Base-by-base conservation (phyloP, 2,888 invertebrate species). In the Tiliacea citrago region DNA sequence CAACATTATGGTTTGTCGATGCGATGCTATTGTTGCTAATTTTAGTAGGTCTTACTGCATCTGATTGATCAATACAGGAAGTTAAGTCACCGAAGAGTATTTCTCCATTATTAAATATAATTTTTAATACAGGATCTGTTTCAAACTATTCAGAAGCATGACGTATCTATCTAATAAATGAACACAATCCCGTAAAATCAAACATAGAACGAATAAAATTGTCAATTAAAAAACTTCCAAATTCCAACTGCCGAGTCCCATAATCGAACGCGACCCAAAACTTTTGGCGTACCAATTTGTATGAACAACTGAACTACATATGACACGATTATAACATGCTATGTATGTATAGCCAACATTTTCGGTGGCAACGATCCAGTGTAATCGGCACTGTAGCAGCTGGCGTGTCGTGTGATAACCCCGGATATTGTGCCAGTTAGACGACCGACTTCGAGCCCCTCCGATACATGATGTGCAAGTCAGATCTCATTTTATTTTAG, bases 341-440 rank as follows among this genome's bases (percentile, higher is more conserved):
- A 55, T 60, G 75, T 67, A 66, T 75, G 73, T 82, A 86, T 73
- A 79, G 81, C 77, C 76, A 81, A 82, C 81, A 68, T 78, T 84
- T 83, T 86, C 85, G 82, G 89, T 92, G 93, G 92, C 92, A 92
- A 81, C 88, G 88, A 88, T 91, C 92, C 92, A 93, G 91, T 89
- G 87, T 89, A 91, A 90, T 88, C 85, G 90, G 85, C 86, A 85
- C 75, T 80, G 90, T 86, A 90, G 88, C 94, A 93, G 91, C 93
- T 93, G 94, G 91, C 90, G 90, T 80, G 86, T 88, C 90, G 88
- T 90, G 88, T 88, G 91, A 90, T 90, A 88, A 88, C 89, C 86
- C 83, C 89, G 91, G 91, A 91, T 92, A 93, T 92, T 93, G 92
- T 90, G 89, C 92, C 89, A 90, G 91, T 90, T 91, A 88, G 88